These are phyloP conservation scores for Protonemura montana DNA, from an alignment of 2,888 invertebrate species.

Conservation along the genomic window DNA sequence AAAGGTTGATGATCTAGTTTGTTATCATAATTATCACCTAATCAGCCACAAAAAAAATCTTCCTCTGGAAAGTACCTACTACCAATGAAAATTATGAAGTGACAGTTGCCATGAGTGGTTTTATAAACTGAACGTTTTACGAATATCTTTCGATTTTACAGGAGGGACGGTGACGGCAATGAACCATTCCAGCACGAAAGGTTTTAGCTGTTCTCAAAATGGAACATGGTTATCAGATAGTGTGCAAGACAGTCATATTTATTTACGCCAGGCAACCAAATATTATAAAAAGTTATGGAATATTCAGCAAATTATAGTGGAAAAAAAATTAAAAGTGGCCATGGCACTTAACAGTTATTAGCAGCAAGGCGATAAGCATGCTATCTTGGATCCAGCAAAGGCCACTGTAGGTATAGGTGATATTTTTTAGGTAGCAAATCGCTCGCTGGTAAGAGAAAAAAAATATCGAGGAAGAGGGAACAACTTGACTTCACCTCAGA, in stretches of 20 bases:
- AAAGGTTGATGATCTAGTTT: not conserved
- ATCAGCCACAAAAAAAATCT: not conserved
- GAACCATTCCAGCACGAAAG: too few species aligned
- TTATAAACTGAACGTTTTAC: too few species aligned
- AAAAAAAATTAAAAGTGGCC: not conserved
- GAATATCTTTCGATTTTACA: too few species aligned
- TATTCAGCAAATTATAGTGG: not conserved
- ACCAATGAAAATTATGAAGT: too few species aligned
- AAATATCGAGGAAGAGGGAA: not conserved
- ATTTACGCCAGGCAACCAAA: too few species aligned
- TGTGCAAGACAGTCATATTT: too few species aligned
- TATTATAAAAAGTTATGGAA: not conserved
- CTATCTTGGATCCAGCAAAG: not conserved
- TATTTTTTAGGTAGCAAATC: not conserved
- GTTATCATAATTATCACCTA: conserved; percentile 3
- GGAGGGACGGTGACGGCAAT: too few species aligned
- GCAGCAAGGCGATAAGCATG: not conserved
- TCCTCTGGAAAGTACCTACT: not conserved
- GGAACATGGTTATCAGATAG: too few species aligned
- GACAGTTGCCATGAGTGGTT: too few species aligned
- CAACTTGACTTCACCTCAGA: not conserved
- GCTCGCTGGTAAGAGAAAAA: not conserved
- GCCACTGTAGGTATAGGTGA: too few species aligned
- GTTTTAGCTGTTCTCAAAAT: too few species aligned
- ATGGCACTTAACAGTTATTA: not conserved